A percentile compares a stretch with the other conserved stretches of the same genome.
Conservation (phyloP, 2,113 vertebrate species). For the Zosterops japonicus region DNA sequence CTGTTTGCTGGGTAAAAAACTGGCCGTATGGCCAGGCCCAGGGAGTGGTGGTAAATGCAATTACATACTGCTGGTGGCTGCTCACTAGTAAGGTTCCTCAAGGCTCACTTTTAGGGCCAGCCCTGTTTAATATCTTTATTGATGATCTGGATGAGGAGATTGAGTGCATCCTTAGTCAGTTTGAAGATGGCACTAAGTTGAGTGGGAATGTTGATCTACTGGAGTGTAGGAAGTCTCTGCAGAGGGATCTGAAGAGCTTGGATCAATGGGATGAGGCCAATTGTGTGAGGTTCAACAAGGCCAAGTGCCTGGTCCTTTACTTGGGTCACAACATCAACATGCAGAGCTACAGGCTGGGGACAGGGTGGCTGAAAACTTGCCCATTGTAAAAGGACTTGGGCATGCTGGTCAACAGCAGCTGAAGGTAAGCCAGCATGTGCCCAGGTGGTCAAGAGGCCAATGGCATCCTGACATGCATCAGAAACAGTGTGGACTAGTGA, state of each 20-base stretch:
- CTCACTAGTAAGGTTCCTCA: not conserved
- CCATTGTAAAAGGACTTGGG: not conserved
- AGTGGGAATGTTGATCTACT: not conserved
- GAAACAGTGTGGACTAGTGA: not conserved
- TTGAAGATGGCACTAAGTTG: not conserved
- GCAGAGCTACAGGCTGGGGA: not conserved
- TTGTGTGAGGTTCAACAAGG: not conserved
- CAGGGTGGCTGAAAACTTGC: not conserved
- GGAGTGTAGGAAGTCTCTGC: not conserved
- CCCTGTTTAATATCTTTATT: not conserved
- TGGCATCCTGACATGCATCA: not conserved
- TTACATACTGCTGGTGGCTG: not conserved
- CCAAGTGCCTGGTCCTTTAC: not conserved
- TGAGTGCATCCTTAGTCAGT: not conserved
- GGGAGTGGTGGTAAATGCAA: not conserved
- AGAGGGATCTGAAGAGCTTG: not conserved
- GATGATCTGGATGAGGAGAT: not conserved
- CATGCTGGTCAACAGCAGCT: not conserved
- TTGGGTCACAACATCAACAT: not conserved
- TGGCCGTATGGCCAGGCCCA: not conserved
- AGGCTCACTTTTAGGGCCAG: not conserved
- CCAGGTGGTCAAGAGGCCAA: not conserved
- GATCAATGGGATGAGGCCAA: not conserved
- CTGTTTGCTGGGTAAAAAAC: not conserved
- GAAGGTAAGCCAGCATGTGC: fast-evolving